A percentile compares a stretch with the other conserved stretches of the same genome.
Evolutionary conservation across 2,113 vertebrate genomes (phyloP).

Genomic region (Strix uralensis): DNA sequence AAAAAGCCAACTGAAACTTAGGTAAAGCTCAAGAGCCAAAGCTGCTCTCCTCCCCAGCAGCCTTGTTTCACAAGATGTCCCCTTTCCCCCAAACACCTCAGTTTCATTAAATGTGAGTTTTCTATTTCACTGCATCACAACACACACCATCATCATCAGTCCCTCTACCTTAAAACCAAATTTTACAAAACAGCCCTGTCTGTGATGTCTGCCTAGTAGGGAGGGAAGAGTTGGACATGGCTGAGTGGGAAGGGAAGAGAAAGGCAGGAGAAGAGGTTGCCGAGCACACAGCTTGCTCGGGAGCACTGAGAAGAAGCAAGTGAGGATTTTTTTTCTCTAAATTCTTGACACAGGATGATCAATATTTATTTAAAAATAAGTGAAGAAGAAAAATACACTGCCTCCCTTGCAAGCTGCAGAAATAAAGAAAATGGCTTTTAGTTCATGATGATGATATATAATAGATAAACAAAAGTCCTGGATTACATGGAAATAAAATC

Average conservation of each 20-base stretch:
- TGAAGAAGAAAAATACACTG: slow-evolving; percentile 19
- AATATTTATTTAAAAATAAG: slow-evolving; percentile 44
- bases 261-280: background rate
- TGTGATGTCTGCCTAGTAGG: background rate
- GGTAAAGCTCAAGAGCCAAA: background rate
- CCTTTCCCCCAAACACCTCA: background rate
- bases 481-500: background rate
- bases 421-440: slow-evolving; percentile 25
- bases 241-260: background rate
- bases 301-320: background rate
- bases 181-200: background rate
- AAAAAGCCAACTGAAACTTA: background rate
- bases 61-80: background rate
- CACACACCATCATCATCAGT: background rate
- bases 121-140: background rate
- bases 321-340: background rate
- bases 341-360: slow-evolving; percentile 26
- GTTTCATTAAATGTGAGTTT: background rate
- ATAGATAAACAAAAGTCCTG: background rate
- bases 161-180: background rate
- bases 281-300: background rate
- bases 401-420: background rate
- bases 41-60: background rate
- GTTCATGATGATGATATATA: background rate
- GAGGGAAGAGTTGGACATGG: background rate